Evolutionary conservation across 2,888 invertebrate genomes (phyloP), one percentile per base, ranked within the genome.

Genomic region (Cephus rjabovi): DNA sequence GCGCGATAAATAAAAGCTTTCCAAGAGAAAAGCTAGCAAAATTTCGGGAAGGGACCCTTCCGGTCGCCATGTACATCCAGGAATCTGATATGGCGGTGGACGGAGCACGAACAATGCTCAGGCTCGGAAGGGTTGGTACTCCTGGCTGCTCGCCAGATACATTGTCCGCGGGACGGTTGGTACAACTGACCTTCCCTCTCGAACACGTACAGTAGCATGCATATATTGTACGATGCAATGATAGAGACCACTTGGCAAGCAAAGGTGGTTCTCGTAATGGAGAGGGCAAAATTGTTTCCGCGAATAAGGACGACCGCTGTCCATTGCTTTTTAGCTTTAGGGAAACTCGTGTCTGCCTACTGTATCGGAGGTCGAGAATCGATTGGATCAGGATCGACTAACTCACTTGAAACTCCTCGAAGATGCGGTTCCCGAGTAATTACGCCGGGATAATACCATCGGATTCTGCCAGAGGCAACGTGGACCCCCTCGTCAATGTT

Each of bases 121-220:
- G 86, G 88, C 87, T 88, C 87, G 89, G 87, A 84, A 56, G 86
- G 84, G 85, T 84, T 83, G 84, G 87, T 83, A 84, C 80, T 80
- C 81, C 83, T 89, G 89, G 89, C 88, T 76, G 77, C 75, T 77
- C 81, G 89, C 89, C 89, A 89, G 86, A 83, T 85, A 86, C 87
- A 89, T 89, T 89, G 89, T 89, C 85, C 89, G 78, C 81, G 79
- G 85, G 81, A 85, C 82, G 83, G 81, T 84, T 81, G 79, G 83
- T 86, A 86, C 86, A 83, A 84, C 83, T 82, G 82, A 88, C 87
- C 88, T 87, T 87, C 84, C 83, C 78, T 79, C 78, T 77, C 77
- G 74, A 74, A 80, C 78, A 78, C 82, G 79, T 78, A 75, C 75
- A 68, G 23, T 37, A 33, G 68, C 75, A 75, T 76, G 82, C 82